Evolutionary conservation across 2,888 invertebrate genomes (phyloP).

Genomic region (Apamea sordens): DNA sequence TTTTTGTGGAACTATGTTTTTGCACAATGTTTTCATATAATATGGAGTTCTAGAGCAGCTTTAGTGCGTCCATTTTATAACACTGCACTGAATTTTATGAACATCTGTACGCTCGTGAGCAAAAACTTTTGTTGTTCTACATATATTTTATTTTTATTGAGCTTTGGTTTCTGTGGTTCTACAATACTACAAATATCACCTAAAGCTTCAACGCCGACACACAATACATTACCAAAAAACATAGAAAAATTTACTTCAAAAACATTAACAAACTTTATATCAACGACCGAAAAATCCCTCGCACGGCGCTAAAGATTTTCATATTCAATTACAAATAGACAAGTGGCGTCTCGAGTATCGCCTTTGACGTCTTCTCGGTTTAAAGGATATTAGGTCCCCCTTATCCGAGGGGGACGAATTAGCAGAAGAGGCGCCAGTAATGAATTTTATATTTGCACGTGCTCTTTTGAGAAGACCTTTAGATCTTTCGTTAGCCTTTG

Average conservation of each 20-base stretch:
- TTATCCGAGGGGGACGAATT: constrained; percentile 76
- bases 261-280: constrained; percentile 53
- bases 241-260: not conserved
- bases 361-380: constrained; percentile 87
- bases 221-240: not conserved
- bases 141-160: not conserved
- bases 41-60: not conserved
- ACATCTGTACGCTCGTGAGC: not conserved
- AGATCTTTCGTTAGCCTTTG: constrained; percentile 69
- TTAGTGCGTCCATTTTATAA: not conserved
- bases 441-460: constrained; percentile 80
- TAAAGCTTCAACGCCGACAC: not conserved
- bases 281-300: constrained; percentile 71
- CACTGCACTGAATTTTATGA: not conserved
- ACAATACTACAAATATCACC: not conserved
- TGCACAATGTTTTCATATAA: constrained; percentile 2
- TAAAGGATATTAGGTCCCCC: constrained; percentile 84
- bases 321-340: constrained; percentile 90
- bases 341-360: constrained; percentile 86
- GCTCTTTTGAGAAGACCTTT: constrained; percentile 68
- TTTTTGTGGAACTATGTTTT: not conserved
- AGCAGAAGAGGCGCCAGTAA: constrained; percentile 79
- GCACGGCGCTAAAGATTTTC: constrained; percentile 86
- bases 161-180: not conserved
- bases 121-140: not conserved